These are phyloP conservation scores for Ennomos erosarius DNA, from an alignment of 2,888 invertebrate genomes.

Conservation along the genomic window DNA sequence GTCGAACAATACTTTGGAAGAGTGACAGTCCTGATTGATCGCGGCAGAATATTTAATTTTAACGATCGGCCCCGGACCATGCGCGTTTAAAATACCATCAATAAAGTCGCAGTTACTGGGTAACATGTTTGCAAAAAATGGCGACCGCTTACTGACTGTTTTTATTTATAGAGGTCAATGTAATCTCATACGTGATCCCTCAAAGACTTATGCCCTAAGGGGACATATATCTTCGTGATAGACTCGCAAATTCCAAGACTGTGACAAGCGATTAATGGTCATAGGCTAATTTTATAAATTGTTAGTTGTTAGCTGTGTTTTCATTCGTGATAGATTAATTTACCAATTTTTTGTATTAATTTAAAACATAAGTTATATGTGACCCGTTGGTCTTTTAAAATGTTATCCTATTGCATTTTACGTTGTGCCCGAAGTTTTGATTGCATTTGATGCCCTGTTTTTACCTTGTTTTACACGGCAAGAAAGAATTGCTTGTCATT, in stretches of 20 bases:
- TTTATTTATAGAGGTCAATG: constrained; percentile 7
- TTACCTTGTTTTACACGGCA: too few species aligned
- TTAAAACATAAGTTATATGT: too few species aligned
- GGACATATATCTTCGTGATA: constrained; percentile 6
- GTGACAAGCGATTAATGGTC: not conserved
- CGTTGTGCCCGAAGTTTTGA: too few species aligned
- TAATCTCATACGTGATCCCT: constrained; percentile 2
- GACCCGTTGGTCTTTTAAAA: too few species aligned
- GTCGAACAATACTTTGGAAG: constrained; percentile 36
- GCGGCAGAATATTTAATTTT: constrained; percentile 40
- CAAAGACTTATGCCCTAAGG: not conserved
- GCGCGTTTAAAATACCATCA: constrained; percentile 38
- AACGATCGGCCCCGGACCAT: constrained; percentile 29
- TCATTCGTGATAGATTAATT: too few species aligned
- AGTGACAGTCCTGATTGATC: constrained; percentile 42
- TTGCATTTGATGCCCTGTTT: too few species aligned
- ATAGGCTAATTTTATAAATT: not conserved
- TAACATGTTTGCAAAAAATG: constrained; percentile 18
- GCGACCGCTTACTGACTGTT: constrained; percentile 1
- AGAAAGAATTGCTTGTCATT: too few species aligned
- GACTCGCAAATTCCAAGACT: not conserved
- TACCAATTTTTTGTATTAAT: too few species aligned
- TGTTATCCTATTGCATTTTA: too few species aligned
- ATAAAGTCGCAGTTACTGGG: constrained; percentile 32
- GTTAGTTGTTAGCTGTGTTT: not conserved